phyloP scores from a whole-genome alignment of 2,888 invertebrate species.

The Tubiluchus corallicola region DNA sequence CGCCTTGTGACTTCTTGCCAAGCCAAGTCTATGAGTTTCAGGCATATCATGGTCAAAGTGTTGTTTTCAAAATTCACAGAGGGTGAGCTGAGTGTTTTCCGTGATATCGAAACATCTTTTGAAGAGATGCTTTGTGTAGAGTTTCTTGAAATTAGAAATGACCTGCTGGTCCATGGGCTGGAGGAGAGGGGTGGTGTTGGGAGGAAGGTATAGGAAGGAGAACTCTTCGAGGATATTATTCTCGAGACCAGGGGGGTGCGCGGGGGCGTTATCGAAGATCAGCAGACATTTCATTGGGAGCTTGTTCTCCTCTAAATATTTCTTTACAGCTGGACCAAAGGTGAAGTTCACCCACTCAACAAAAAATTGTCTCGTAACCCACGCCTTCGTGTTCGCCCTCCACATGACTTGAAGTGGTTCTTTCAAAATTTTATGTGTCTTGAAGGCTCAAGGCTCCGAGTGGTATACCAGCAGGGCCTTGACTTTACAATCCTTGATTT shows the following conservation, averaged over 20 bases:
- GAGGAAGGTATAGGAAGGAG: conserved; percentile 11
- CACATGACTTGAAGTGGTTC: conserved; percentile 9
- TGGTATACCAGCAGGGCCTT: conserved; percentile 10
- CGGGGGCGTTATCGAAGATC: conserved; percentile 19
- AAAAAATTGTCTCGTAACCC: conserved; percentile 11
- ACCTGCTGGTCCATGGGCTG: too few relatives aligned
- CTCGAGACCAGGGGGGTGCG: conserved; percentile 15
- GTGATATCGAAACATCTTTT: too few relatives aligned
- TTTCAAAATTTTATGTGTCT: conserved; percentile 10
- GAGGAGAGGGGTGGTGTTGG: conserved; percentile 18
- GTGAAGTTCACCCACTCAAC: conserved; percentile 10
- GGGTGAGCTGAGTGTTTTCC: too few relatives aligned
- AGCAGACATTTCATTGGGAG: conserved; percentile 18
- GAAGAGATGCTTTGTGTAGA: too few relatives aligned
- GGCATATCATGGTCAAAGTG: conserved; percentile 19
- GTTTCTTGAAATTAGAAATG: too few relatives aligned
- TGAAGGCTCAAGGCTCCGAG: conserved; percentile 10
- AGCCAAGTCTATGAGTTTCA: conserved; percentile 18
- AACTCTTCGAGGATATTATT: too few relatives aligned
- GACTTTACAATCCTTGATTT: conserved; percentile 10
- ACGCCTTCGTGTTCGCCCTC: conserved; percentile 9
- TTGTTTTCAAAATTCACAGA: too few relatives aligned
- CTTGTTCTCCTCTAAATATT: conserved; percentile 18
- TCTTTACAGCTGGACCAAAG: conserved; percentile 18
- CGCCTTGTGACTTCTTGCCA: conserved; percentile 13